These are phyloP conservation scores for Strix uralensis DNA, from an alignment of 2,113 vertebrate genomes.

Conservation along the genomic window DNA sequence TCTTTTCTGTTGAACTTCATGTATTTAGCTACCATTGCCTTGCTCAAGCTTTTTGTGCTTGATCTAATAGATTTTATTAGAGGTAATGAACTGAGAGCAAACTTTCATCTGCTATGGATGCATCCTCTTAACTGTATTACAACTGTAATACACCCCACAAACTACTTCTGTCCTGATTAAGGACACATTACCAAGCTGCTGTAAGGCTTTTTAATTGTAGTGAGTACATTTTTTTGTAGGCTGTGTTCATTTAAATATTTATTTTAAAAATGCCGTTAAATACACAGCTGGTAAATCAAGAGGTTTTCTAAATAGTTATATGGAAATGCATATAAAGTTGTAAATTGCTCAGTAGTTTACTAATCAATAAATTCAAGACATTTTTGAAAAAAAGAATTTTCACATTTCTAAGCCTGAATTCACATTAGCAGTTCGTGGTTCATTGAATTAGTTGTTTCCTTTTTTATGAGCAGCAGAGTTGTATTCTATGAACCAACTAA, in stretches of 20 bases:
- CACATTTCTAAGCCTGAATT: neutral
- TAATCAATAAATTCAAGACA: neutral
- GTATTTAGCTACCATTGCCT: constrained; percentile 2
- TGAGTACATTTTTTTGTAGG: neutral
- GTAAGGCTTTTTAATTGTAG: neutral
- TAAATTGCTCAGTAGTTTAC: neutral
- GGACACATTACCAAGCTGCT: neutral
- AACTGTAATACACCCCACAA: neutral
- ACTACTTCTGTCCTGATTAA: constrained; percentile 2
- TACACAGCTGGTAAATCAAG: neutral
- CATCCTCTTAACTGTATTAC: neutral
- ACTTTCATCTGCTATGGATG: constrained; percentile 7
- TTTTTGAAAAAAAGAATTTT: neutral
- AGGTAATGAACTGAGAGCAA: constrained; percentile 13
- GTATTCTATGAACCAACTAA: neutral
- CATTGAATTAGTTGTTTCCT: neutral
- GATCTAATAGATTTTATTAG: constrained; percentile 24
- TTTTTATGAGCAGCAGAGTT: neutral
- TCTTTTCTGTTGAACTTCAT: neutral
- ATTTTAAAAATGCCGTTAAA: neutral
- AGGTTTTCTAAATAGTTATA: neutral
- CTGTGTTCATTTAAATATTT: neutral
- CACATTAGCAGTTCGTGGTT: neutral
- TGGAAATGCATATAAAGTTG: neutral
- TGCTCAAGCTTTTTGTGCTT: neutral